Evolutionary conservation across 2,888 invertebrate genomes (phyloP).

Genomic region (Amiota communis): DNA sequence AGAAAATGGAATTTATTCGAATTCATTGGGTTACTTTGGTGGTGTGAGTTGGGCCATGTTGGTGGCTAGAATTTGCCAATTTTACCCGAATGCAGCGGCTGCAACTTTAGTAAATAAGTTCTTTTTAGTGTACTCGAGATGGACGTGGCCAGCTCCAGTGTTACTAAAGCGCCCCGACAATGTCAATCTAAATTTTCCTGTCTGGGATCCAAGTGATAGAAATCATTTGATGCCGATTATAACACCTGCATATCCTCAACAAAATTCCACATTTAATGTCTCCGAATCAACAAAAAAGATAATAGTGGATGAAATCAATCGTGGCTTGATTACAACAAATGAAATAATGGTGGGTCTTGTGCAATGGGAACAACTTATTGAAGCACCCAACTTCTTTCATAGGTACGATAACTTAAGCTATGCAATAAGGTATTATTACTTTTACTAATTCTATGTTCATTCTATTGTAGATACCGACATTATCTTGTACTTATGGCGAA

Average conservation of each 20-base stretch:
- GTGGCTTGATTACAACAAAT: slow-evolving; percentile 83
- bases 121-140: too few species aligned
- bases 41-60: slow-evolving; percentile 99
- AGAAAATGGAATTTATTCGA: slow-evolving; percentile 96
- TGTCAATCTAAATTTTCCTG: too few species aligned
- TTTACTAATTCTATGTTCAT: slow-evolving; percentile 59
- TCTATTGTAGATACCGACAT: slow-evolving; percentile 82
- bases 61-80: slow-evolving; percentile 94
- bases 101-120: too few species aligned
- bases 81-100: slow-evolving; percentile 94
- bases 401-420: too few species aligned
- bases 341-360: slow-evolving; percentile 90
- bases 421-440: slow-evolving; percentile 59
- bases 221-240: too few species aligned
- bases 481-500: too few species aligned
- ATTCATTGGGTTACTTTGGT: slow-evolving; percentile 94
- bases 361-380: slow-evolving; percentile 93
- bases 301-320: slow-evolving; percentile 93
- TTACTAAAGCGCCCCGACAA: too few species aligned
- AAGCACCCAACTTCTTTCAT: slow-evolving; percentile 93
- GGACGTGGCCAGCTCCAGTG: too few species aligned
- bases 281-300: slow-evolving; percentile 93
- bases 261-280: slow-evolving; percentile 99
- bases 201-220: slow-evolving; percentile 99
- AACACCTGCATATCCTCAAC: slow-evolving; percentile 99